Conservation (phyloP, 1,140 invertebrate species). For the Aphelinus atriplicis region DNA sequence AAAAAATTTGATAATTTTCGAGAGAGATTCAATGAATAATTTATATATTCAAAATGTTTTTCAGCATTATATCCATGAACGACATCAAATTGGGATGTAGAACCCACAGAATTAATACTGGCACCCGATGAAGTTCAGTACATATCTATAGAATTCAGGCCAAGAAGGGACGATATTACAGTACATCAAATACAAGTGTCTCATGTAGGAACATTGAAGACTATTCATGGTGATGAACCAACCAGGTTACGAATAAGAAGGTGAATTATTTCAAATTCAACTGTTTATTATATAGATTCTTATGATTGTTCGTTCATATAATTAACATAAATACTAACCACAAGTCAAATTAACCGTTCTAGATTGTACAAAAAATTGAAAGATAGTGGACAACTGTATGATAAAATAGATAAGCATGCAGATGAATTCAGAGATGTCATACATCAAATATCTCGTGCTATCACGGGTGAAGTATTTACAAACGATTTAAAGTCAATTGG, state of each 20-base stretch:
- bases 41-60: slow-evolving; percentile 16
- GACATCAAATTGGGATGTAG: slow-evolving; percentile 58
- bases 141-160: slow-evolving; percentile 57
- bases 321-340: too few species aligned
- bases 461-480: slow-evolving; percentile 55
- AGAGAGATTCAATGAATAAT: slow-evolving; percentile 15
- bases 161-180: slow-evolving; percentile 57
- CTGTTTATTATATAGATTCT: not conserved
- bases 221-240: slow-evolving; percentile 62
- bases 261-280: slow-evolving; percentile 39
- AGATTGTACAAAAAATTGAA: slow-evolving; percentile 61
- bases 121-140: slow-evolving; percentile 53
- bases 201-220: slow-evolving; percentile 59
- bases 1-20: slow-evolving; percentile 19
- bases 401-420: slow-evolving; percentile 51
- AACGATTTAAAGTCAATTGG: slow-evolving; percentile 54
- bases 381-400: slow-evolving; percentile 51
- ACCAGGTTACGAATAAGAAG: slow-evolving; percentile 61
- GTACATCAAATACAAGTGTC: slow-evolving; percentile 52
- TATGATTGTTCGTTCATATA: slow-evolving; percentile 2
- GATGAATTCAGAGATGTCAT: slow-evolving; percentile 58
- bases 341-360: not conserved
- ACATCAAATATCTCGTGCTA: slow-evolving; percentile 56
- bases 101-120: slow-evolving; percentile 58
- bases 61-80: slow-evolving; percentile 57